These are phyloP conservation scores for Andrena dorsata DNA, from an alignment of 2,888 invertebrate species.

Conservation along the genomic window DNA sequence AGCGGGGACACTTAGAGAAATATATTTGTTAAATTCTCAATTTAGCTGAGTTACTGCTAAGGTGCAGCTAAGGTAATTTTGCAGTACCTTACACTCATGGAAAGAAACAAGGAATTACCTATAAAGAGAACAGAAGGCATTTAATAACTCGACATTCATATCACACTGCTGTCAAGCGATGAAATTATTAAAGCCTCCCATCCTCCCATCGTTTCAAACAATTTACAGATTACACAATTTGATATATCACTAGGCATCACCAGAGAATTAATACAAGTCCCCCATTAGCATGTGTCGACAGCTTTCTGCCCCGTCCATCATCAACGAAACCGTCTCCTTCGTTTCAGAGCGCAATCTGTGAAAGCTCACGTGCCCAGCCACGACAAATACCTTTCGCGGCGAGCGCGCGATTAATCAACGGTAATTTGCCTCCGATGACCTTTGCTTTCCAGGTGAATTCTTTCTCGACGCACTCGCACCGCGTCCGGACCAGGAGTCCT, in stretches of 20 bases:
- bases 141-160: background rate
- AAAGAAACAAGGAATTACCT: too few species aligned
- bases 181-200: background rate
- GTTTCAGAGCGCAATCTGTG: conserved; percentile 5
- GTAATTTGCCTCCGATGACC: conserved; percentile 52
- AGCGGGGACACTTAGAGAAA: too few species aligned
- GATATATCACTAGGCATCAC: conserved; percentile 1
- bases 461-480: conserved; percentile 4
- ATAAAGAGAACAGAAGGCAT: too few species aligned
- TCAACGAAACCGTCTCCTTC: background rate
- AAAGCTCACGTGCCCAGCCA: conserved; percentile 35
- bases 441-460: conserved; percentile 49
- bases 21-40: too few species aligned
- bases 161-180: background rate
- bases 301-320: conserved; percentile 4
- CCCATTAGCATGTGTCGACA: conserved; percentile 8
- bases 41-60: too few species aligned
- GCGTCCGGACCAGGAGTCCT: conserved; percentile 11
- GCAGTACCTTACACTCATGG: too few species aligned
- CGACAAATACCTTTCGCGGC: conserved; percentile 38
- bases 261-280: background rate
- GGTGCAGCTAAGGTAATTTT: too few species aligned
- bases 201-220: background rate
- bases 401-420: conserved; percentile 51
- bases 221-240: background rate